A percentile compares a stretch with the other conserved stretches of the same genome.
These are phyloP conservation scores for Cinara cedri DNA, from an alignment of 2,888 invertebrate genomes.

Conservation along the genomic window DNA sequence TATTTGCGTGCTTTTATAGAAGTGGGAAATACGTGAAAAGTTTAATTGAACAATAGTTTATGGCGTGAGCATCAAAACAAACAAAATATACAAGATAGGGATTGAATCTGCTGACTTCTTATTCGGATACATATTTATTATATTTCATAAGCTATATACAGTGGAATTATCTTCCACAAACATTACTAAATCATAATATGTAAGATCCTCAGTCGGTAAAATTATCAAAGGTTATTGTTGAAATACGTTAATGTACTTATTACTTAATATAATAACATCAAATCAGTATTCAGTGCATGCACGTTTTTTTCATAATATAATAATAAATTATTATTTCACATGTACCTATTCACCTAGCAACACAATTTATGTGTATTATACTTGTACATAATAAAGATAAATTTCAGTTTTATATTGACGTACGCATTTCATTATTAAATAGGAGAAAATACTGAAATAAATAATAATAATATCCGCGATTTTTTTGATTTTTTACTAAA, in stretches of 20 bases:
- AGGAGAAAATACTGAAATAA: too few species aligned
- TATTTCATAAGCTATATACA: not conserved
- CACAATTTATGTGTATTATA: not conserved
- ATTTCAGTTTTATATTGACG: too few species aligned
- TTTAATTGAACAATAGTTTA: slow-evolving; percentile 34
- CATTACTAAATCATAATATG: not conserved
- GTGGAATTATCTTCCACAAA: not conserved
- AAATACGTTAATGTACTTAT: not conserved
- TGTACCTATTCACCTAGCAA: too few species aligned
- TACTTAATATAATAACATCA: not conserved
- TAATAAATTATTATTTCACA: too few species aligned
- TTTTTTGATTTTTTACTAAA: too few species aligned
- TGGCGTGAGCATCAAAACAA: slow-evolving; percentile 6
- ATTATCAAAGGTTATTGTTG: not conserved
- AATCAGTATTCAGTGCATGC: too few species aligned
- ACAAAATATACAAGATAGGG: not conserved
- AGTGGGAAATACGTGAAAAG: not conserved
- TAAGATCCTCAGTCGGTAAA: not conserved
- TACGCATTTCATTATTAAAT: too few species aligned
- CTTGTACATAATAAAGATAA: not conserved
- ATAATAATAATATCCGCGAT: too few species aligned
- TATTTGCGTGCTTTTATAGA: not conserved
- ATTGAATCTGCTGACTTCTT: slow-evolving; percentile 26
- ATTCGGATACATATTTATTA: not conserved
- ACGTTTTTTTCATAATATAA: too few species aligned